Evolutionary conservation across 1,140 invertebrate genomes (phyloP).

Genomic region (Papilio aristodemus): DNA sequence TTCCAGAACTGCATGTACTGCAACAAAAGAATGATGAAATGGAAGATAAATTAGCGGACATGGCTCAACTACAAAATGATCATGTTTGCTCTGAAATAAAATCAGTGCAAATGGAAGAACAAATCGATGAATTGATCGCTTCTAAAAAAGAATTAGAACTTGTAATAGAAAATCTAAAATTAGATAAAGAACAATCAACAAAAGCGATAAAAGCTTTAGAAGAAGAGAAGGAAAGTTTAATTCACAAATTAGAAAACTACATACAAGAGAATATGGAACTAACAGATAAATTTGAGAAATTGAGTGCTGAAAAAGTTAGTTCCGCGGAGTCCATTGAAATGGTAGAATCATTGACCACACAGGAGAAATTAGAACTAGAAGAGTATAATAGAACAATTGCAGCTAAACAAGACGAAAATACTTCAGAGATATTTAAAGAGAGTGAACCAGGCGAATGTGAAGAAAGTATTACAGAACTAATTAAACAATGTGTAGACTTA

Average conservation of each 20-base stretch:
- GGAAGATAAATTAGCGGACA: constrained; percentile 82
- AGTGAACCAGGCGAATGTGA: constrained; percentile 35
- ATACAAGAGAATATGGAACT: constrained; percentile 85
- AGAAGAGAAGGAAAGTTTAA: constrained; percentile 81
- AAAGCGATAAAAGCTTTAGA: constrained; percentile 80
- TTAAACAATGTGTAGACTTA: constrained; percentile 82
- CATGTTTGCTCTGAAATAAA: constrained; percentile 85
- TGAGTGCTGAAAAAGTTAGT: constrained; percentile 84
- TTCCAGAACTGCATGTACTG: constrained; percentile 81
- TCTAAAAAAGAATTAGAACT: constrained; percentile 79
- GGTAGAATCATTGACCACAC: constrained; percentile 83
- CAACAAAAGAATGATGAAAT: constrained; percentile 82
- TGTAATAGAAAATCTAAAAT: constrained; percentile 78
- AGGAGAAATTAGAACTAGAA: constrained; percentile 82
- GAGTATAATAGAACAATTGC: constrained; percentile 75
- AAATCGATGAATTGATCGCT: constrained; percentile 81
- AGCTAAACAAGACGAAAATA: constrained; percentile 41
- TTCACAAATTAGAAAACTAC: constrained; percentile 82
- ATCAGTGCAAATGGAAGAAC: constrained; percentile 85
- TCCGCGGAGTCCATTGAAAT: constrained; percentile 87
- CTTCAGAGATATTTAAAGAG: constrained; percentile 48
- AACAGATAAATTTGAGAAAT: constrained; percentile 84
- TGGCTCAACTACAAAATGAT: constrained; percentile 82
- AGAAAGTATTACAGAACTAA: constrained; percentile 77
- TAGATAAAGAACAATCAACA: constrained; percentile 80